Conservation (phyloP, 1,140 invertebrate genomes). For the Linepithema humile region DNA sequence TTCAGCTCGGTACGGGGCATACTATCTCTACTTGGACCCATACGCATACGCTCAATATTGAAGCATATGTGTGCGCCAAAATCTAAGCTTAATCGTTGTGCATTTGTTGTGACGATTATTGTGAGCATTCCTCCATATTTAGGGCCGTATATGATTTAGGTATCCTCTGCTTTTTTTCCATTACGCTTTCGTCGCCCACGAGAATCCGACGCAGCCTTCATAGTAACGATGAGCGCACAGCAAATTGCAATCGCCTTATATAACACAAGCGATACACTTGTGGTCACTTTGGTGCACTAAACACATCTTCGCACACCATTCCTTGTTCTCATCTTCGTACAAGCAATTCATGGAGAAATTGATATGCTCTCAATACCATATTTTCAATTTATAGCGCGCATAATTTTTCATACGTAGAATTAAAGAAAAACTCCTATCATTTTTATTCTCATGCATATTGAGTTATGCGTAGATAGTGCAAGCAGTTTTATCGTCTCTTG, state of each 20-base stretch:
- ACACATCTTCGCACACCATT: background rate
- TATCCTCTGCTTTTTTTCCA: constrained; percentile 54
- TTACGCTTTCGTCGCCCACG: constrained; percentile 39
- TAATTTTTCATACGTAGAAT: background rate
- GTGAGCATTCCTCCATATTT: constrained; percentile 36
- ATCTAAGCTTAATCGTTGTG: constrained; percentile 61
- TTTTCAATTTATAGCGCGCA: background rate
- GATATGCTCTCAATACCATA: background rate
- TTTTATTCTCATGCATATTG: background rate
- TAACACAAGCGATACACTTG: background rate
- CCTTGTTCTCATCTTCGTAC: background rate
- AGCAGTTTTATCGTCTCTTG: background rate
- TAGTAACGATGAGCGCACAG: background rate
- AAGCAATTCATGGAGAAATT: background rate
- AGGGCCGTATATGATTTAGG: constrained; percentile 17
- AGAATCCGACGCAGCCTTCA: background rate
- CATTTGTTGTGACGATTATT: constrained; percentile 53
- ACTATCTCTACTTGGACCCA: constrained; percentile 83
- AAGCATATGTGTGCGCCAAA: constrained; percentile 65
- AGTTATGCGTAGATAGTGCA: constrained; percentile 3
- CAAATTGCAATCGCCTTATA: constrained; percentile 22
- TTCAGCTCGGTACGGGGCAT: constrained; percentile 84
- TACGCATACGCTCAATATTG: constrained; percentile 74
- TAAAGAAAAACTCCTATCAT: background rate
- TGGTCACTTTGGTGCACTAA: background rate